A percentile compares a stretch with the other conserved stretches of the same genome.
phyloP scores from a whole-genome alignment of 2,888 invertebrate genomes.

The Belgica antarctica region DNA sequence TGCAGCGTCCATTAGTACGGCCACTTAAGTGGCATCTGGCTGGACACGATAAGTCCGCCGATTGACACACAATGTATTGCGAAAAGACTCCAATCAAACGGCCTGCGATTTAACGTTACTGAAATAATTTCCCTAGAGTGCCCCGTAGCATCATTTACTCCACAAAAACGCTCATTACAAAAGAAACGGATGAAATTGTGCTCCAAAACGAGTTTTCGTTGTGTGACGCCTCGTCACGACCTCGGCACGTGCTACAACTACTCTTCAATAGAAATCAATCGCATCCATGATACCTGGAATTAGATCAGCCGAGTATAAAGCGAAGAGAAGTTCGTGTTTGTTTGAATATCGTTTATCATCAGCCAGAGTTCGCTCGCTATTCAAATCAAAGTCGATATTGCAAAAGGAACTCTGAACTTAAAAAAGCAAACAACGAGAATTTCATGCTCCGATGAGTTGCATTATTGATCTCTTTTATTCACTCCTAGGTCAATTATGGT shows the following conservation, averaged over 20 bases:
- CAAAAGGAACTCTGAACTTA: slow-evolving; percentile 17
- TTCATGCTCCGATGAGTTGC: slow-evolving; percentile 13
- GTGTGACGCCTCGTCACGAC: slow-evolving; percentile 45
- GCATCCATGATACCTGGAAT: slow-evolving; percentile 19
- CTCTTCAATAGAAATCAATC: slow-evolving; percentile 28
- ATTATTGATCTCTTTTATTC: neutral
- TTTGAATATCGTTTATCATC: slow-evolving; percentile 27
- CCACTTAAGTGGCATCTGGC: no score
- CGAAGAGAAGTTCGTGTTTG: neutral
- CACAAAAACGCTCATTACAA: slow-evolving; percentile 23
- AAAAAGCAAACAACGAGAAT: slow-evolving; percentile 7
- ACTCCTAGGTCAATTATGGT: slow-evolving; percentile 21
- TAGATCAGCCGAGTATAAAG: neutral
- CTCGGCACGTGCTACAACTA: slow-evolving; percentile 44
- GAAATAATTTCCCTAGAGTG: slow-evolving; percentile 33
- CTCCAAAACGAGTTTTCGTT: slow-evolving; percentile 32
- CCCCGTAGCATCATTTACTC: slow-evolving; percentile 39
- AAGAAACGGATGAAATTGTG: slow-evolving; percentile 20
- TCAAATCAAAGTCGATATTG: slow-evolving; percentile 7
- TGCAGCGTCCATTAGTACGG: no score
- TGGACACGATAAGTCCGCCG: no score
- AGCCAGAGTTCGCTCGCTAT: slow-evolving; percentile 8
- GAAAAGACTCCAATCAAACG: slow-evolving; percentile 11
- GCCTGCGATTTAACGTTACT: slow-evolving; percentile 30
- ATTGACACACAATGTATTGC: neutral